phyloP scores from a whole-genome alignment of 2,113 vertebrate genomes.

The Amphiprion ocellaris region DNA sequence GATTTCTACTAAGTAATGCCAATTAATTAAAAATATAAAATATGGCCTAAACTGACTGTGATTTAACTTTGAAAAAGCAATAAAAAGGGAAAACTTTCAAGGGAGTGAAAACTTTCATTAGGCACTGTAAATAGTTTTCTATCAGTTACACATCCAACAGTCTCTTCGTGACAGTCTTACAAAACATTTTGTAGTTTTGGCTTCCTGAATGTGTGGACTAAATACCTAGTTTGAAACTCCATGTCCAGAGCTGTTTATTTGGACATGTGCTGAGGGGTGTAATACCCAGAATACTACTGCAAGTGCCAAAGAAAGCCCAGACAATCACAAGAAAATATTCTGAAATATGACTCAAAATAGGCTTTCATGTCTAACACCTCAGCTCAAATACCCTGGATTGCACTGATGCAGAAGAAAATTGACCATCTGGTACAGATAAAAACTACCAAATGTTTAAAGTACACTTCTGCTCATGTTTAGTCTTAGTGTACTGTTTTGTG shows the following conservation, averaged over 20 bases:
- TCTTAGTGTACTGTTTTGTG: background rate
- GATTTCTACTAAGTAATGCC: no score
- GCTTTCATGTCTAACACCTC: no score
- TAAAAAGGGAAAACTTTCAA: no score
- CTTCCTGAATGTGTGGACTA: background rate
- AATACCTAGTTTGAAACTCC: background rate
- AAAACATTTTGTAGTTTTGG: background rate
- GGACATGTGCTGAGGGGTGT: background rate
- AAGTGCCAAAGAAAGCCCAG: background rate
- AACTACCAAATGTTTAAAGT: no score
- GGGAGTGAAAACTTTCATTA: no score
- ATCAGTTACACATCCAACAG: slow-evolving; percentile 14
- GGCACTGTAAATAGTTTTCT: background rate
- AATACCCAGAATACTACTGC: background rate
- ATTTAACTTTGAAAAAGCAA: no score
- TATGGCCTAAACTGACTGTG: no score
- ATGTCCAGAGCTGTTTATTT: background rate
- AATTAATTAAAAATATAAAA: no score
- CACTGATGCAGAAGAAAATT: background rate
- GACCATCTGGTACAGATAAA: background rate
- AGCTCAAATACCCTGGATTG: background rate
- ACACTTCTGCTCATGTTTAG: background rate
- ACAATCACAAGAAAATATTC: background rate
- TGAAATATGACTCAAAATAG: background rate
- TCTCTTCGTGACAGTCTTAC: background rate